Percentiles rank a stretch among this genome's conserved stretches.
Evolutionary conservation across 2,888 invertebrate genomes (phyloP).

Genomic region (Drosophila borealis): DNA sequence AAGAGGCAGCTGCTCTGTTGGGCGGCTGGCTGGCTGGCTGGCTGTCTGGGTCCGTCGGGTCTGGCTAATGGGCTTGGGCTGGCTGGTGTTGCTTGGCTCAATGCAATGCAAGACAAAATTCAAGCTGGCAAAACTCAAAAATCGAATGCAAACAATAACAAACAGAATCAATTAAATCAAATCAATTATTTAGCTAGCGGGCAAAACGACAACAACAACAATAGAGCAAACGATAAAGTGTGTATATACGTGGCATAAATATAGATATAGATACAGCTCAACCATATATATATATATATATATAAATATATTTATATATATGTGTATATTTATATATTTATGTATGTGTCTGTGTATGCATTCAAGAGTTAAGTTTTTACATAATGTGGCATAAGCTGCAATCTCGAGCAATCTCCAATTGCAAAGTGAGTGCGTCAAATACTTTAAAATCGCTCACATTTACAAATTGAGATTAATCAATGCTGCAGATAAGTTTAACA

Average conservation of each 20-base stretch:
- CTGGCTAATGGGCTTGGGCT: background rate
- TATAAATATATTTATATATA: conserved; percentile 25
- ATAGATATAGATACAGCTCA: background rate
- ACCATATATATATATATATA: conserved; percentile 28
- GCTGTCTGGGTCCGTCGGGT: conserved; percentile 15
- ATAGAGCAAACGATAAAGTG: conserved; percentile 27
- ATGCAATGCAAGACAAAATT: conserved; percentile 20
- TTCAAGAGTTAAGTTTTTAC: conserved; percentile 31
- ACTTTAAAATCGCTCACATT: conserved; percentile 91
- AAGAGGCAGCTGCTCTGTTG: conserved; percentile 14
- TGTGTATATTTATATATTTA: conserved; percentile 17
- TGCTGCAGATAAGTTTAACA: conserved; percentile 84
- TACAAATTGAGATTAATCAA: conserved; percentile 99
- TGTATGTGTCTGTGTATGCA: conserved; percentile 26
- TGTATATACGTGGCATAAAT: conserved; percentile 1
- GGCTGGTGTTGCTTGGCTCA: conserved; percentile 14
- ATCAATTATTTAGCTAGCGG: conserved; percentile 20
- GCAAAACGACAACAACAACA: conserved; percentile 39
- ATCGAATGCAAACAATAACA: conserved; percentile 12
- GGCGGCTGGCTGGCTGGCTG: no score
- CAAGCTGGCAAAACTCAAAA: conserved; percentile 1
- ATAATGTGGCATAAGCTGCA: conserved; percentile 79
- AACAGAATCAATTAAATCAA: conserved; percentile 12
- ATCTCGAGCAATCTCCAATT: conserved; percentile 85
- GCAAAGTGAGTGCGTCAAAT: conserved; percentile 85